phyloP scores from a whole-genome alignment of 2,113 vertebrate genomes.

The Corythornis cristatus region DNA sequence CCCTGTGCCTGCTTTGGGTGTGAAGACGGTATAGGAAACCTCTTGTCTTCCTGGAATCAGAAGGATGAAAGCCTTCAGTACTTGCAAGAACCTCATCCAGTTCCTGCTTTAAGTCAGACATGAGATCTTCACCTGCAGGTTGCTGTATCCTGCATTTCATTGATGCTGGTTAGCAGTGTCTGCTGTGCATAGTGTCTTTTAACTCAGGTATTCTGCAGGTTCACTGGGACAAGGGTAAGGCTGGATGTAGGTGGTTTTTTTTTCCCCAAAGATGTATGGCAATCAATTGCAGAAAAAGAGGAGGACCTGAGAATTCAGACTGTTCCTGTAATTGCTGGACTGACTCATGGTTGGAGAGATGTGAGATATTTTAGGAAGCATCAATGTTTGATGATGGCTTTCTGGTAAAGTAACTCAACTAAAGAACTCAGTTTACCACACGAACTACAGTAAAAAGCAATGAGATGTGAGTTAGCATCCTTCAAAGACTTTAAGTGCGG shows the following conservation, averaged over 20 bases:
- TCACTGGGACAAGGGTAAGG: not conserved
- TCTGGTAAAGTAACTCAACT: not conserved
- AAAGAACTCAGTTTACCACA: not conserved
- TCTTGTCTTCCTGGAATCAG: fast-evolving
- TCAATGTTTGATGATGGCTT: not conserved
- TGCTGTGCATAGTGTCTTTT: not conserved
- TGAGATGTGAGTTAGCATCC: not conserved
- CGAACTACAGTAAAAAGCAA: not conserved
- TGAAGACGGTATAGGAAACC: not conserved
- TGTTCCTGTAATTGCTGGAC: not conserved
- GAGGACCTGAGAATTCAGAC: not conserved
- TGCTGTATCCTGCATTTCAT: not conserved
- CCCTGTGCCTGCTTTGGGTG: not conserved
- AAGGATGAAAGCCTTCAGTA: not conserved
- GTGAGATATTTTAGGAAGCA: not conserved
- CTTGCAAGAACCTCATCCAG: not conserved
- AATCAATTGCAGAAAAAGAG: not conserved
- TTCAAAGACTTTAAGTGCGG: not conserved
- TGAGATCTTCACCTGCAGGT: not conserved
- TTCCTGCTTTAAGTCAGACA: not conserved
- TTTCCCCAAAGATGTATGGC: not conserved
- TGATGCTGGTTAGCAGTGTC: not conserved
- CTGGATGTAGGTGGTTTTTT: not conserved
- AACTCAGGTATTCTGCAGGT: not conserved
- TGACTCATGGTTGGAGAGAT: not conserved